These are phyloP conservation scores for Drosophila auraria DNA, from an alignment of 1,140 invertebrate genomes.

Conservation along the genomic window DNA sequence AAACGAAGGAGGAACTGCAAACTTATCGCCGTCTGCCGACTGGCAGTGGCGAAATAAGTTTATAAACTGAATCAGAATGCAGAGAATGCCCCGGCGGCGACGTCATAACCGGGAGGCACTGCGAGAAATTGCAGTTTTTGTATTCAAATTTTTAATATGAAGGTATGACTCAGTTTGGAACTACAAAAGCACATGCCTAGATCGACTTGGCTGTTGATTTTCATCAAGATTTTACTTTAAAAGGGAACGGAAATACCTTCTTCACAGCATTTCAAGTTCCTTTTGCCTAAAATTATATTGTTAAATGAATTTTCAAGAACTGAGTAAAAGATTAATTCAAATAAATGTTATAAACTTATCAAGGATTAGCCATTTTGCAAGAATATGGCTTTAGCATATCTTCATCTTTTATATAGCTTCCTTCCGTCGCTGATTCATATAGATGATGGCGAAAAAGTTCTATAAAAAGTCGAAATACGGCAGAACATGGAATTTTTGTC, in stretches of 20 bases:
- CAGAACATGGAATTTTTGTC: too few species aligned
- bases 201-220: background rate
- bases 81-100: slow-evolving; percentile 17
- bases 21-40: slow-evolving; percentile 39
- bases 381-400: background rate
- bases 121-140: background rate
- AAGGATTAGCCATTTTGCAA: background rate
- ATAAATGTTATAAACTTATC: too few species aligned
- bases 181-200: background rate
- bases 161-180: too few species aligned
- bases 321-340: background rate
- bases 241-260: too few species aligned
- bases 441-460: background rate
- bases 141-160: too few species aligned
- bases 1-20: slow-evolving; percentile 5
- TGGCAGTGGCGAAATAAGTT: slow-evolving; percentile 24
- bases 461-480: background rate
- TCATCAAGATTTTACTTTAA: too few species aligned
- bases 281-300: too few species aligned
- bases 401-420: background rate
- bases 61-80: slow-evolving; percentile 28
- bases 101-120: slow-evolving; percentile 1
- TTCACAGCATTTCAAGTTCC: too few species aligned
- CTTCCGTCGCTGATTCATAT: background rate
- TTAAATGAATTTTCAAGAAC: background rate